Evolutionary conservation across 2,888 invertebrate genomes (phyloP).

Genomic region (Acanthococcus lagerstroemiae): DNA sequence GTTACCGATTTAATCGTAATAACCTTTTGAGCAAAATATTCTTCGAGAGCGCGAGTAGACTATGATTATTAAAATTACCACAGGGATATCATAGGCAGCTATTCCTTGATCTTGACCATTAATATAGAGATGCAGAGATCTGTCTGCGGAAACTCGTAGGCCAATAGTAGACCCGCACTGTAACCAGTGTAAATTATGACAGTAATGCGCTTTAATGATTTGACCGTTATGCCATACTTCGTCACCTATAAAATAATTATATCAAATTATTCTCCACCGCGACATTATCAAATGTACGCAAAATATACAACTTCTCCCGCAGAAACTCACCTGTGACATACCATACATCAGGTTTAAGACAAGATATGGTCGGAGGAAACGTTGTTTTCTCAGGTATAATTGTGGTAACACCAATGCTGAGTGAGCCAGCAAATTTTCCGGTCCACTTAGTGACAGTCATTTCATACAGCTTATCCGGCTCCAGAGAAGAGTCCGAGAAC

Average conservation of each 20-base stretch:
- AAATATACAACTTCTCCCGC: background rate
- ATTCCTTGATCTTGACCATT: constrained; percentile 74
- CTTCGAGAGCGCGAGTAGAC: background rate
- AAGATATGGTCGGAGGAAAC: constrained; percentile 21
- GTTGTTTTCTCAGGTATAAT: constrained; percentile 51
- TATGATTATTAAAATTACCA: constrained; percentile 50
- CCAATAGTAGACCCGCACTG: constrained; percentile 68
- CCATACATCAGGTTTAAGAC: constrained; percentile 31
- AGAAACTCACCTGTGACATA: constrained; percentile 29
- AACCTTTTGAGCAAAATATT: background rate
- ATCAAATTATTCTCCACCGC: constrained; percentile 15
- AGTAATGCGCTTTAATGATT: constrained; percentile 57
- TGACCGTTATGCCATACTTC: constrained; percentile 59
- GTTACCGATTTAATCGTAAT: too few relatives aligned
- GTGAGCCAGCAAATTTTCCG: constrained; percentile 58
- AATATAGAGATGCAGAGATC: constrained; percentile 60
- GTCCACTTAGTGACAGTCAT: constrained; percentile 52
- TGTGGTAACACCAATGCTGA: constrained; percentile 65
- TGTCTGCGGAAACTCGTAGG: constrained; percentile 59
- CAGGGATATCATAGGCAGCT: constrained; percentile 65
- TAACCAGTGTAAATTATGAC: constrained; percentile 68
- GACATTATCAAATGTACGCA: background rate
- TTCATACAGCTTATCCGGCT: constrained; percentile 69
- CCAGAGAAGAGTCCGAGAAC: constrained; percentile 62
- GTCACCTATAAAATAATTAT: constrained; percentile 48